These are phyloP conservation scores for Apis dorsata DNA, from an alignment of 1,140 invertebrate genomes.

Conservation along the genomic window DNA sequence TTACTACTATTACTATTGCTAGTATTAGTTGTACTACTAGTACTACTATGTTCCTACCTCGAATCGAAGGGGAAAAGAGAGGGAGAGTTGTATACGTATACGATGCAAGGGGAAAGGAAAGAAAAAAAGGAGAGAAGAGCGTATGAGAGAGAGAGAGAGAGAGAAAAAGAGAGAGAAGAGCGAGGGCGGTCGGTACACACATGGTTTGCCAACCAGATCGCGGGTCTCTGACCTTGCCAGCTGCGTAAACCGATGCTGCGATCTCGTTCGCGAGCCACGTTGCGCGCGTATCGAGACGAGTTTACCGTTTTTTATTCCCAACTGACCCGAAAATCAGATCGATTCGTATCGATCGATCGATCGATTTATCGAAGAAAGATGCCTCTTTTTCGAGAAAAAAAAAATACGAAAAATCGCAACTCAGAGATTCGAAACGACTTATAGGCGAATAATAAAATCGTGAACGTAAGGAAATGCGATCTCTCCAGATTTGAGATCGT, in stretches of 20 bases:
- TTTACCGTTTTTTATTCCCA: background rate
- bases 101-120: background rate
- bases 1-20: too few relatives aligned
- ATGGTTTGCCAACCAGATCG: constrained; percentile 77
- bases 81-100: background rate
- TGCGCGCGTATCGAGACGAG: constrained; percentile 1
- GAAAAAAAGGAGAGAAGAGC: background rate
- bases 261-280: constrained; percentile 57
- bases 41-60: background rate
- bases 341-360: background rate
- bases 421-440: too few relatives aligned
- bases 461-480: too few relatives aligned
- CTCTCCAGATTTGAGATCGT: background rate
- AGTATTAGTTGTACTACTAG: too few relatives aligned
- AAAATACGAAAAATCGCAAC: too few relatives aligned
- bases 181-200: constrained; percentile 72
- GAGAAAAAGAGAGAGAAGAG: constrained; percentile 29
- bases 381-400: too few relatives aligned
- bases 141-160: background rate
- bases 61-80: background rate
- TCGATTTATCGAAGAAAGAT: background rate
- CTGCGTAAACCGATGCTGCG: constrained; percentile 72
- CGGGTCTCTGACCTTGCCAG: constrained; percentile 75
- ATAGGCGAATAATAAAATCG: too few relatives aligned
- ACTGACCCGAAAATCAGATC: too few relatives aligned